phyloP scores from a whole-genome alignment of 2,797 vertebrate species.

The Xenops minutus region DNA sequence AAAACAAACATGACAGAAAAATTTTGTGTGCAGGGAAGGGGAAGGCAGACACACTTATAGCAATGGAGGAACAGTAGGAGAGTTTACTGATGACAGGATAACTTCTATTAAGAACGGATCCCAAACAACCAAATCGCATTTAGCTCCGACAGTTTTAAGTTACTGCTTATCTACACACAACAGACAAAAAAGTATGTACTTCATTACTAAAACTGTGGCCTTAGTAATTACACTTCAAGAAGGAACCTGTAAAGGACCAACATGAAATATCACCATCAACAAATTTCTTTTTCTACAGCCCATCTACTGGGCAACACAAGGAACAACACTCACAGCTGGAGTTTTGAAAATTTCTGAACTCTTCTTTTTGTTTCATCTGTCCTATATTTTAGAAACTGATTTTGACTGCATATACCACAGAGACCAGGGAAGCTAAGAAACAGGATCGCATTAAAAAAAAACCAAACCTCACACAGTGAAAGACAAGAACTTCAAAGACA shows the following conservation, averaged over 20 bases:
- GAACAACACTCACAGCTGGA: conserved; percentile 13
- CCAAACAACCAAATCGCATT: neutral
- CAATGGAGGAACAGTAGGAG: neutral
- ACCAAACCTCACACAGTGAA: neutral
- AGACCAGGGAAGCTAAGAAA: neutral
- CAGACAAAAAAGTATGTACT: neutral
- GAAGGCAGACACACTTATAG: neutral
- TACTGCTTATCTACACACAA: neutral
- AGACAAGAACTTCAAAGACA: neutral
- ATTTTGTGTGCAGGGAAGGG: neutral
- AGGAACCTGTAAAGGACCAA: neutral
- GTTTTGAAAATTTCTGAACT: neutral
- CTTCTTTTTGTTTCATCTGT: neutral
- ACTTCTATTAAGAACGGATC: neutral
- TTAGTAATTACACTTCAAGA: neutral
- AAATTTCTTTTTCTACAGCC: neutral
- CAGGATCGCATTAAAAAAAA: neutral
- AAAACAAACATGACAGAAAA: neutral
- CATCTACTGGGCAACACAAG: neutral
- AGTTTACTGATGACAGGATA: neutral
- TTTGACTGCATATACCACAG: neutral
- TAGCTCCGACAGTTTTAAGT: neutral
- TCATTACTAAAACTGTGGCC: neutral
- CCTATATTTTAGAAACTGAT: neutral
- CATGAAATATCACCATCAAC: neutral